Base-by-base conservation (phyloP, 2,797 vertebrate genomes). In the Gymnoscopelus braueri region DNA sequence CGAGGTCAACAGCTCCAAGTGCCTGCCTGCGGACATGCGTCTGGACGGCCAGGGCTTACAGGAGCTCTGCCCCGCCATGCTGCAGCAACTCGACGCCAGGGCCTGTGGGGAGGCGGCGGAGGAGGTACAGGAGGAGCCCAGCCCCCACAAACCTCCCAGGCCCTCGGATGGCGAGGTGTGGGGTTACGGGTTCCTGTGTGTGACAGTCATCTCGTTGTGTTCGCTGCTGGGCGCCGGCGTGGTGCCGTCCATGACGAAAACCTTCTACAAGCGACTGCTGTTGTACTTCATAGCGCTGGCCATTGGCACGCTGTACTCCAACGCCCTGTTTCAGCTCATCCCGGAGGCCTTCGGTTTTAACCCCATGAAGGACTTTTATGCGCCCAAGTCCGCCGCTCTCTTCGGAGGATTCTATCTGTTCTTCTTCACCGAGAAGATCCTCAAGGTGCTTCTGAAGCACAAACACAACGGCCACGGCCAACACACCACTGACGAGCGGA, bases 241-340 rank as follows among this genome's bases (percentile, higher is more conserved):
- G 93, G 96, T 99, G 80, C 98, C 98, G 89, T 99, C 99, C 95
- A 99, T 99, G 98, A 98, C 95, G 97, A 99, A 97, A 96, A 97
- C 96, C 83, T 99, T 97, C 98, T 99, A 98, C 97, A 99, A 98
- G 95, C 92, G 97, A 61, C 94, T 99, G 92, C 96, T 99, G 88
- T 96, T 99, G 82, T 99, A 96, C 96, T 98, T 98, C 97, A 98
- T 99, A 94, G 98, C 98, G 90, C 95, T 99, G 95, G 98, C 98
- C 93, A 99, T 99, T 92, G 98, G 98, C 93, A 99, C 98, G 52
- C 96, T 99, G 78, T 99, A 96, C 95, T 99, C 98, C 96, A 99
- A 99, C 91, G 98, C 98, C 93, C 95, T 99, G 93, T 99, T 99
- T 95, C 98, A 99, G 94, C 97, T 99, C 95, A 99, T 99, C 89